Conservation (phyloP, 2,113 vertebrate species). For the Sorex araneus region DNA sequence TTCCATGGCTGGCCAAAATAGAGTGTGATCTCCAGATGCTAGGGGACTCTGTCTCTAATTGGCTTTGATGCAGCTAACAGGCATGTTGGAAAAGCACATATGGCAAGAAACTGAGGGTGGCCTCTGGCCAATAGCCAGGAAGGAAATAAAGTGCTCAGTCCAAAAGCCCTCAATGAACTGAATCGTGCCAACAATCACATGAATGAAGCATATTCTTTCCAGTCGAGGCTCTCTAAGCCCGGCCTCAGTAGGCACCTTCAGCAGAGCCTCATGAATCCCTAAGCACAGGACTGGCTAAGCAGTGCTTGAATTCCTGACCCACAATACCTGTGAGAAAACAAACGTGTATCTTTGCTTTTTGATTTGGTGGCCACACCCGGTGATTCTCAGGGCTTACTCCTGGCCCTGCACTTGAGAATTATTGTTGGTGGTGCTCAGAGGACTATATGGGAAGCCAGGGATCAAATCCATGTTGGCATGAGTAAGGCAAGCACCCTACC, state of each 20-base stretch:
- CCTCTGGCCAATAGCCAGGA: not conserved
- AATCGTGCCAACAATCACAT: not conserved
- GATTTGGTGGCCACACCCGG: too few species aligned
- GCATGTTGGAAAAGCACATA: not conserved
- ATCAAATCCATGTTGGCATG: too few species aligned
- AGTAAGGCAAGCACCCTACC: too few species aligned
- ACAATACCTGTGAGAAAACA: slow-evolving; percentile 4
- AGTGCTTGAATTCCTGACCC: not conserved
- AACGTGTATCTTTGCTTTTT: not conserved
- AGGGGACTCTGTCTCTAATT: not conserved
- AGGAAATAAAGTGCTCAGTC: not conserved
- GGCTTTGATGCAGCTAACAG: slow-evolving; percentile 22
- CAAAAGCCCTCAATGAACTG: not conserved
- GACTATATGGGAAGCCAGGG: too few species aligned
- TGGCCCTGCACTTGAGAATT: too few species aligned
- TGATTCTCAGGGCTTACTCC: too few species aligned
- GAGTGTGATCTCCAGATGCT: not conserved
- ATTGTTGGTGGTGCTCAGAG: too few species aligned
- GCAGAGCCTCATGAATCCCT: not conserved
- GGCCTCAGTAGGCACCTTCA: not conserved
- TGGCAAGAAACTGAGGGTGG: slow-evolving; percentile 16
- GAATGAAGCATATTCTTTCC: not conserved
- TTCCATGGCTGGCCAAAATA: not conserved
- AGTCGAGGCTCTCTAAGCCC: not conserved
- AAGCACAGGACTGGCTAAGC: not conserved